phyloP scores from a whole-genome alignment of 2,113 vertebrate species.

The Pomatostomus ruficeps region DNA sequence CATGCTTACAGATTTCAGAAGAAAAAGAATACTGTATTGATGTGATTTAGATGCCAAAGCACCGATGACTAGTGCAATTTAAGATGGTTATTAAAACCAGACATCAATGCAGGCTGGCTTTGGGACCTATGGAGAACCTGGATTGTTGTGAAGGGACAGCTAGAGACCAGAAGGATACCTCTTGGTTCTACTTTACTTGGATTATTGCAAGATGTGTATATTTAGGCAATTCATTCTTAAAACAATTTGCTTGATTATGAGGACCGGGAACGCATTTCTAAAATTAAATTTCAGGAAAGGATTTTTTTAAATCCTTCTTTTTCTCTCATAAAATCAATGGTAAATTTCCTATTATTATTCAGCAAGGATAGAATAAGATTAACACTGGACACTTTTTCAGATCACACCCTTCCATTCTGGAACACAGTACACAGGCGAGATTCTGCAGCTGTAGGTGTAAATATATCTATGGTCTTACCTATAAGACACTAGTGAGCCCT shows the following conservation, averaged over 20 bases:
- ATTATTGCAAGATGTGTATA: not conserved
- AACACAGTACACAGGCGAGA: not conserved
- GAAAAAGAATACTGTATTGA: not conserved
- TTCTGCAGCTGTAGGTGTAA: not conserved
- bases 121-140: not conserved
- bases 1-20: not conserved
- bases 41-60: not conserved
- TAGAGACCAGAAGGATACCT: not conserved
- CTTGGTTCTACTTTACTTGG: not conserved
- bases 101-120: not conserved
- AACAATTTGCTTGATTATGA: not conserved
- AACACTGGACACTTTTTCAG: not conserved
- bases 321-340: not conserved
- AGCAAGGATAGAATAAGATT: not conserved
- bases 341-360: not conserved
- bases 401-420: not conserved
- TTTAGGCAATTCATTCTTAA: not conserved
- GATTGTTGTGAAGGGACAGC: not conserved
- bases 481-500: not conserved
- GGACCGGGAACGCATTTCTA: not conserved
- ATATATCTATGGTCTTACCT: not conserved
- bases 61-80: not conserved
- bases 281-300: not conserved
- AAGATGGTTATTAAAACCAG: not conserved
- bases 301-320: not conserved